phyloP scores from a whole-genome alignment of 1,140 invertebrate genomes.

The Drosophila kohkoa region DNA sequence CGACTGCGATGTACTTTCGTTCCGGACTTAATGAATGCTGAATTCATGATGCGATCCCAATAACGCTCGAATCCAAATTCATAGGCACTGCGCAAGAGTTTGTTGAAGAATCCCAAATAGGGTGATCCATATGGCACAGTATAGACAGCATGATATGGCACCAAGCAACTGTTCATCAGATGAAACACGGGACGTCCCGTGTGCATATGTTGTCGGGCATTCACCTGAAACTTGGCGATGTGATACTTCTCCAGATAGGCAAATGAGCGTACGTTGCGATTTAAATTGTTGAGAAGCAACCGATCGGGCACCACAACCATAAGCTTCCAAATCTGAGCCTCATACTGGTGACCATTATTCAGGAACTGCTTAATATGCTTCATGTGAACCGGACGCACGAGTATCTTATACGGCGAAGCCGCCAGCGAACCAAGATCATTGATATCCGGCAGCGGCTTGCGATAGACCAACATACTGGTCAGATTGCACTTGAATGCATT shows the following conservation, averaged over 20 bases:
- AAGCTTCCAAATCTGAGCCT: conserved; percentile 49
- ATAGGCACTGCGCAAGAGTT: conserved; percentile 61
- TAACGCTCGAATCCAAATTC: conserved; percentile 71
- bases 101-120: conserved; percentile 74
- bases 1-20: conserved; percentile 48
- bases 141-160: conserved; percentile 79
- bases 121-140: conserved; percentile 80
- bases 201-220: conserved; percentile 58
- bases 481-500: conserved; percentile 72
- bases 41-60: conserved; percentile 78
- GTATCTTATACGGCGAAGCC: conserved; percentile 49
- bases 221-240: conserved; percentile 63
- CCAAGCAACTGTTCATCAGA: conserved; percentile 77
- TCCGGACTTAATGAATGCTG: conserved; percentile 67
- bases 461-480: conserved; percentile 77
- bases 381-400: conserved; percentile 52
- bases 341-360: conserved; percentile 43
- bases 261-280: conserved; percentile 57
- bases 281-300: conserved; percentile 27
- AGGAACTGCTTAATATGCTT: conserved; percentile 68
- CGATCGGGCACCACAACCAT: conserved; percentile 55
- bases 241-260: conserved; percentile 80
- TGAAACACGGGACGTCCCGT: conserved; percentile 68
- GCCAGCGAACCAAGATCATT: conserved; percentile 62
- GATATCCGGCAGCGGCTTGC: conserved; percentile 65